Conservation (phyloP, 2,888 invertebrate genomes). For the Allophyes oxyacanthae region DNA sequence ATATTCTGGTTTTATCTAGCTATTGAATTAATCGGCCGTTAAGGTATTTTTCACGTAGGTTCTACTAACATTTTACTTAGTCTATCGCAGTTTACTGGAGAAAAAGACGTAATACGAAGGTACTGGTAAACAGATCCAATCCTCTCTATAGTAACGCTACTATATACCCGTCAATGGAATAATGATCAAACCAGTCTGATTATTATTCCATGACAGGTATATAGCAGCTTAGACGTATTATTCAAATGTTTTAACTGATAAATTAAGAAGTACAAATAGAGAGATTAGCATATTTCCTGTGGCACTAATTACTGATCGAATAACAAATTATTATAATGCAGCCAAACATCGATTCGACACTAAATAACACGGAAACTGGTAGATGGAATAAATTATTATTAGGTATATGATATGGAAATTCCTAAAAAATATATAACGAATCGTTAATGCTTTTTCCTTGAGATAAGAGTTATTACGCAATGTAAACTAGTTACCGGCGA, state of each 20-base stretch:
- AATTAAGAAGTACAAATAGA: slow-evolving; percentile 9
- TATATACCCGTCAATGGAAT: too few relatives aligned
- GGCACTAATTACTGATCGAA: slow-evolving; percentile 6
- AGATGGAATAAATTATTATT: slow-evolving; percentile 29
- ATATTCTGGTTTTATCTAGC: too few relatives aligned
- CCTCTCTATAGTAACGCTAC: too few relatives aligned
- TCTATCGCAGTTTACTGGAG: too few relatives aligned
- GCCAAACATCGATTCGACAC: slow-evolving; percentile 20
- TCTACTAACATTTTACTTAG: too few relatives aligned
- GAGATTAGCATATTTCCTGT: slow-evolving; percentile 31
- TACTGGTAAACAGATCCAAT: too few relatives aligned
- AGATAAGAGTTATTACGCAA: slow-evolving; percentile 7
- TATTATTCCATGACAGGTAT: too few relatives aligned
- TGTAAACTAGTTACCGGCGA: background rate
- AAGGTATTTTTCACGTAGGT: too few relatives aligned
- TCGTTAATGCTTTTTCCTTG: slow-evolving; percentile 1
- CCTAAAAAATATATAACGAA: slow-evolving; percentile 8
- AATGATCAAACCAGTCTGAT: too few relatives aligned
- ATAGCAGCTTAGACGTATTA: slow-evolving; percentile 6
- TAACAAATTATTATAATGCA: slow-evolving; percentile 20
- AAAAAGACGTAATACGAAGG: too few relatives aligned
- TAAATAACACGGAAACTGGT: slow-evolving; percentile 3
- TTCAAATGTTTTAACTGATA: slow-evolving; percentile 1
- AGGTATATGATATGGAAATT: slow-evolving; percentile 8
- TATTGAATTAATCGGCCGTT: too few relatives aligned